phyloP scores from a whole-genome alignment of 2,888 invertebrate genomes.

The Trichogramma evanescens region DNA sequence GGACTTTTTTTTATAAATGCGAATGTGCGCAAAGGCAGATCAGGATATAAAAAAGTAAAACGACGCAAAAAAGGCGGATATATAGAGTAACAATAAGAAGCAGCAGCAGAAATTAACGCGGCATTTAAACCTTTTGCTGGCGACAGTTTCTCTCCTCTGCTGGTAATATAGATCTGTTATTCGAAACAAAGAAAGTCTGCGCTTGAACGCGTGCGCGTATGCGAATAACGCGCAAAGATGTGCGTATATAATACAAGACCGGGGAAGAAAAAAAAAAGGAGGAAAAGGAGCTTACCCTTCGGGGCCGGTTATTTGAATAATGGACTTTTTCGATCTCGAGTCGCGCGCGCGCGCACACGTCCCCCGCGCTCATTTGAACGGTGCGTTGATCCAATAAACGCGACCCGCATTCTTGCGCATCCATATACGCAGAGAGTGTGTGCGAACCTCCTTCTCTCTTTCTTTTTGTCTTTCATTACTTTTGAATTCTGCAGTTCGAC shows the following conservation, averaged over 20 bases:
- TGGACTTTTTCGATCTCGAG: conserved; percentile 20
- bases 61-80: conserved; percentile 13
- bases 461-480: not conserved
- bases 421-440: too few relatives aligned
- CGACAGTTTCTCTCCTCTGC: not conserved
- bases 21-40: too few relatives aligned
- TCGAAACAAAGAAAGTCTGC: too few relatives aligned
- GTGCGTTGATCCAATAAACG: conserved; percentile 20
- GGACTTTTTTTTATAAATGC: too few relatives aligned
- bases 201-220: too few relatives aligned
- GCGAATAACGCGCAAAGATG: too few relatives aligned
- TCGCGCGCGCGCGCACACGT: conserved; percentile 18
- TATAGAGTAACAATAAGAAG: not conserved
- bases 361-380: not conserved
- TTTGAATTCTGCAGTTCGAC: too few relatives aligned
- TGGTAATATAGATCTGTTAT: too few relatives aligned
- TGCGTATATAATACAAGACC: too few relatives aligned
- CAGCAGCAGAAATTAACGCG: conserved; percentile 17
- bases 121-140: conserved; percentile 14
- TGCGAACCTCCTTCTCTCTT: not conserved
- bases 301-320: conserved; percentile 19
- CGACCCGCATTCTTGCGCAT: not conserved
- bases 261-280: too few relatives aligned
- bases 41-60: conserved; percentile 22
- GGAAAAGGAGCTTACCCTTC: too few relatives aligned